Evolutionary conservation across 2,797 vertebrate genomes (phyloP).

Genomic region (Lacerta viridis): DNA sequence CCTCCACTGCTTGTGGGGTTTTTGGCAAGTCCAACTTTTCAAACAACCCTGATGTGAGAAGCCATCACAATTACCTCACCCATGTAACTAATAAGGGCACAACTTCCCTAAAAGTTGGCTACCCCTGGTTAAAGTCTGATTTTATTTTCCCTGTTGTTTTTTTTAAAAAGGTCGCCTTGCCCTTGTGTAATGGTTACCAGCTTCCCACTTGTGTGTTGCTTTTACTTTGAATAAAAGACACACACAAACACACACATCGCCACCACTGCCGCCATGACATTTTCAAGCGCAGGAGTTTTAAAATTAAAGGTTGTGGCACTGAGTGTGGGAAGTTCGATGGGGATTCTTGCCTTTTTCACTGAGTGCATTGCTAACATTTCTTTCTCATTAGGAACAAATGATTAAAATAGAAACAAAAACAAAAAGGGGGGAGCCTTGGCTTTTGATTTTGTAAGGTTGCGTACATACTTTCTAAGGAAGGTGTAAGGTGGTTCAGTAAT

Average conservation of each 20-base stretch:
- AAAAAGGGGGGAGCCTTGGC: not conserved
- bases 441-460: not conserved
- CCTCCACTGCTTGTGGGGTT: not conserved
- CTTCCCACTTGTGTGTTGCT: not conserved
- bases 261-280: not conserved
- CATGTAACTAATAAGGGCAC: not conserved
- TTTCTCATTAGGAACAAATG: slow-evolving; percentile 18
- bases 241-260: too few relatives aligned
- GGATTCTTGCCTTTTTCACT: slow-evolving; percentile 27
- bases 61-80: not conserved
- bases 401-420: not conserved
- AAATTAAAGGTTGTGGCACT: not conserved
- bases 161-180: not conserved
- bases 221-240: not conserved
- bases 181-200: not conserved
- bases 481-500: too few relatives aligned
- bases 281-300: not conserved
- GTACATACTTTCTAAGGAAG: not conserved
- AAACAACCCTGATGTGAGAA: not conserved
- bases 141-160: not conserved
- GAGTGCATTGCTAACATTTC: not conserved
- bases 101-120: not conserved
- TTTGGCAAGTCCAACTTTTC: not conserved
- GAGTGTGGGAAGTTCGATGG: not conserved
- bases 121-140: not conserved